Percentiles rank a stretch among this genome's conserved stretches.
Conservation (phyloP, 2,113 vertebrate genomes). For the Odocoileus virginianus region DNA sequence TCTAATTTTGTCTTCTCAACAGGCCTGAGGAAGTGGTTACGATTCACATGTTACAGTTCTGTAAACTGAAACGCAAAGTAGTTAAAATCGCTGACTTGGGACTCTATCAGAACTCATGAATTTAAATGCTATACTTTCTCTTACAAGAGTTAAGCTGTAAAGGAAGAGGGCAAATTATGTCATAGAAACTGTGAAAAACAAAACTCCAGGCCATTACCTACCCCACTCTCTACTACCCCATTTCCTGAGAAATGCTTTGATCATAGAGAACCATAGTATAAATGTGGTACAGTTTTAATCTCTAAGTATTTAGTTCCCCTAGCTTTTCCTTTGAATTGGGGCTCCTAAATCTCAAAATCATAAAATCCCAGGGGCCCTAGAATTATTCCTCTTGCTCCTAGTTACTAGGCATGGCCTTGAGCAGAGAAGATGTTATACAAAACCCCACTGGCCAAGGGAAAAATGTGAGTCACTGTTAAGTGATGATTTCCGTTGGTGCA, state of each 20-base stretch:
- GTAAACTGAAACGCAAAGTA: background rate
- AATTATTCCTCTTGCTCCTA: background rate
- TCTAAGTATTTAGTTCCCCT: background rate
- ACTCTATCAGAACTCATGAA: background rate
- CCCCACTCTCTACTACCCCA: no score
- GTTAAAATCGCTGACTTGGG: slow-evolving; percentile 4
- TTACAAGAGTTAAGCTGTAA: background rate
- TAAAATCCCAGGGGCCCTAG: background rate
- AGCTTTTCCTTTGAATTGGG: background rate
- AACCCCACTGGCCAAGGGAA: slow-evolving; percentile 1
- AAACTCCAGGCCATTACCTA: background rate
- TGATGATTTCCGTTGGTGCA: slow-evolving; percentile 40
- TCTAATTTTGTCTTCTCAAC: slow-evolving; percentile 52
- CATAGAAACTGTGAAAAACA: background rate
- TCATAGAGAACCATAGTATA: background rate
- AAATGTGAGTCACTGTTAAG: slow-evolving; percentile 40
- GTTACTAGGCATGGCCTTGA: background rate
- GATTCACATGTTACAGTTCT: background rate
- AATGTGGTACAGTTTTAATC: background rate
- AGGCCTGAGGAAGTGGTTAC: slow-evolving; percentile 41
- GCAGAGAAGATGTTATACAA: background rate
- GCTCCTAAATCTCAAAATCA: background rate
- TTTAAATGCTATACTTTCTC: background rate
- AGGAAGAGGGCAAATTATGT: background rate
- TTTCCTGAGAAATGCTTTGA: background rate